Base-by-base conservation (phyloP, 1,140 invertebrate genomes). In the Pogonognathellus flavescens region DNA sequence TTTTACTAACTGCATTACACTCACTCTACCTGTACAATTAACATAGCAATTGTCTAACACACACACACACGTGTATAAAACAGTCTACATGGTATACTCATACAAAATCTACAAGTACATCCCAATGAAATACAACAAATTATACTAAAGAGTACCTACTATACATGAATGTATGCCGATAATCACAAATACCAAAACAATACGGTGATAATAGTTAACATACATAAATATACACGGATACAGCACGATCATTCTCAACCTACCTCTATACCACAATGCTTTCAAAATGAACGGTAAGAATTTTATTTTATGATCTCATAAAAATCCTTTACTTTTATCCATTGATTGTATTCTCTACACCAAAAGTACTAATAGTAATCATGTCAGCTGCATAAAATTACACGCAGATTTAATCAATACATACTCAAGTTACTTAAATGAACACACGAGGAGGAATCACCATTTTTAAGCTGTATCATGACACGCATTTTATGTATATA, bases 291-390 rank as follows among this genome's bases (percentile, higher is more conserved):
- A 66, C 62, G 62, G 62, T 66, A 66, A 66, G 62, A 66, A 3
- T 66, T 66, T 66, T 25, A 25, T 25, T 66, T 66, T 66, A 66
- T 25, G 62, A 66, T 20, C 62, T 25, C 22, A 66, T 66, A 66
- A 66, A 66, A 66, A 31, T 66, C 20, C 22, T 20, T 1, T 18
- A 25, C 62, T 31, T 31, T 25, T 41, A 6, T 41, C 31, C 31
- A 41, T 41, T 41, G 31, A 41, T 41, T 41, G 31, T 41, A 3
- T 1, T 41, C 1, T 1, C 2, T 41, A 41, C 31, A 41, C 6
- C 1, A 41, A 41, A 6, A 3, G 1, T 41, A 41, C 1, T 41
- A 6, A 1, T 41, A 41, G 31, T 41, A 41, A 41, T 41, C 31
- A 41, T 41, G 31, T 41, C 31, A 41, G 31, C 31, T 41, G 31